A percentile compares a stretch with the other conserved stretches of the same genome.
Evolutionary conservation across 2,797 vertebrate genomes (phyloP).

Genomic region (Limnodromus scolopaceus): DNA sequence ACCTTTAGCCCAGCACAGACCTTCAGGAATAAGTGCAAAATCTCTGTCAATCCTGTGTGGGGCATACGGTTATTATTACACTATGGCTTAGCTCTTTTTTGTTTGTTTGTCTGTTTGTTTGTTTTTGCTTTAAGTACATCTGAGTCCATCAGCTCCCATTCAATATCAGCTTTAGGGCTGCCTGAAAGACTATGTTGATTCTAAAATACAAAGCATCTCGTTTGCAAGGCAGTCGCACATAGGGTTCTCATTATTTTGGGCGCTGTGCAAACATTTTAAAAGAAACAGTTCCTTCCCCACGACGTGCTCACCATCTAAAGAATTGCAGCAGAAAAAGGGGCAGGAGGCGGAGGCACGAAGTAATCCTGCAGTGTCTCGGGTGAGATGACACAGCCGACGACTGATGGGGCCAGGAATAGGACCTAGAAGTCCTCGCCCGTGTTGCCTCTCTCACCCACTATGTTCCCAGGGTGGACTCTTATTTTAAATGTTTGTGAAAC

Average conservation of each 20-base stretch:
- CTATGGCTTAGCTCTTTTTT: neutral
- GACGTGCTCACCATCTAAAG: neutral
- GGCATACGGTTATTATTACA: conserved; percentile 38
- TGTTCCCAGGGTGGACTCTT: neutral
- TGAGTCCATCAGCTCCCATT: neutral
- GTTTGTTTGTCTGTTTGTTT: neutral
- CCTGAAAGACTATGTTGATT: neutral
- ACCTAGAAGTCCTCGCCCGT: neutral
- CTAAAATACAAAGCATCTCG: neutral
- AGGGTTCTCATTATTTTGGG: neutral
- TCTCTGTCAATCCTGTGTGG: neutral
- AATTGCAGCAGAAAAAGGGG: neutral
- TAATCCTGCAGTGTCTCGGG: neutral
- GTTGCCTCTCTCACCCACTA: neutral
- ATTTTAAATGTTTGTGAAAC: conserved; percentile 36
- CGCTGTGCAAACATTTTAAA: neutral
- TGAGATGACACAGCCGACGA: neutral
- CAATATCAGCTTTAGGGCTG: neutral
- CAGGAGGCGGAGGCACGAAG: neutral
- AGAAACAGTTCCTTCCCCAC: neutral
- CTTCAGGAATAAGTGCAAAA: neutral
- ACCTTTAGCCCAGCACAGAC: conserved; percentile 1
- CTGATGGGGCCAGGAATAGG: neutral
- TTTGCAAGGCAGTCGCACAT: neutral
- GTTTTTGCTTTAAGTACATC: neutral